Evolutionary conservation across 2,797 vertebrate genomes (phyloP).

Genomic region (Pelodytes ibericus): DNA sequence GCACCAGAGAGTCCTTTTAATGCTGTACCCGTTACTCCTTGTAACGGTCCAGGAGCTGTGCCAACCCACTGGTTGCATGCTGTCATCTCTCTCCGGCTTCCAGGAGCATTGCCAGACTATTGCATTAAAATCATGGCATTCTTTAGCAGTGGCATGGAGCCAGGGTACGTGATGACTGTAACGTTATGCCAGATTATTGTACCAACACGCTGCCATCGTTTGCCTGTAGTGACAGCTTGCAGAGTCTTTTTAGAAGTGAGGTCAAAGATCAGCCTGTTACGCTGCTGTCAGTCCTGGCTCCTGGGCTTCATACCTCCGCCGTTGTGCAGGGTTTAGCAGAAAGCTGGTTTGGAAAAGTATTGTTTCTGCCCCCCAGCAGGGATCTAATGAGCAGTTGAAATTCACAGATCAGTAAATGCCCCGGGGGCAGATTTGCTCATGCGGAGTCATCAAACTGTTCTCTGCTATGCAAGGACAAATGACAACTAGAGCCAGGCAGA

Average conservation of each 20-base stretch:
- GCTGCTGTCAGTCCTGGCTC: not conserved
- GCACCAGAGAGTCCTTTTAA: too few relatives aligned
- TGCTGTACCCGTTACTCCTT: too few relatives aligned
- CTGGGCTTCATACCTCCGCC: not conserved
- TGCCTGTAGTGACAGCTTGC: not conserved
- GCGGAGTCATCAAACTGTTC: not conserved
- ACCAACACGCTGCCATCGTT: not conserved
- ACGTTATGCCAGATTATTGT: not conserved
- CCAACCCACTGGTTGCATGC: not conserved
- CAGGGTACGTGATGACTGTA: too few relatives aligned
- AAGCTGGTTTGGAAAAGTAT: slow-evolving; percentile 8
- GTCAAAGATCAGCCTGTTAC: not conserved
- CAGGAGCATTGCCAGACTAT: too few relatives aligned
- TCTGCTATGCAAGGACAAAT: not conserved
- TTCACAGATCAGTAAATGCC: slow-evolving; percentile 3
- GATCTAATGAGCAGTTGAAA: slow-evolving; percentile 11
- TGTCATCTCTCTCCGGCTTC: too few relatives aligned
- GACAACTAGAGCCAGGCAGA: not conserved
- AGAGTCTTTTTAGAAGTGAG: not conserved
- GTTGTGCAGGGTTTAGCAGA: not conserved
- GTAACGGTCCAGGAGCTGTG: not conserved
- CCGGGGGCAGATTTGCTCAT: not conserved
- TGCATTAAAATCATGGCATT: too few relatives aligned
- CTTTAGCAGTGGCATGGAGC: too few relatives aligned
- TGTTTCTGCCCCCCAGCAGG: slow-evolving; percentile 6